Base-by-base conservation (phyloP, 2,888 invertebrate species). In the Sesamia inferens region DNA sequence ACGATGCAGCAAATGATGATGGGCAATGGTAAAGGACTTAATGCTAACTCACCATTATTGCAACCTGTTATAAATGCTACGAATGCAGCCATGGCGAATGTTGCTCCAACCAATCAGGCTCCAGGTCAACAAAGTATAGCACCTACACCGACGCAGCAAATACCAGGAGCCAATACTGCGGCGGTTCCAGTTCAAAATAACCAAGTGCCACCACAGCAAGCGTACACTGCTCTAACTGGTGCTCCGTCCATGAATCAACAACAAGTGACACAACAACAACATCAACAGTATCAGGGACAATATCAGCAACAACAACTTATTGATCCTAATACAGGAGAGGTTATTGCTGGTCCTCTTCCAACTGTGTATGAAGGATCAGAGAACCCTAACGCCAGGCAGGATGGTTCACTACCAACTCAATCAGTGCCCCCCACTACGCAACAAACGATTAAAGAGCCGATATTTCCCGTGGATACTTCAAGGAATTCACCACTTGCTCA, bases 1-100 rank as follows among this genome's bases (percentile, higher is more conserved):
- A 87, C 90, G 2, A 94, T 94, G 88, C 87, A 92, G 63, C 93
- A 92, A 72, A 78, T 94, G 71, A 91, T 95, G 91, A 88, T 87
- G 73, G 79, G 84, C 24, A 90, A 89, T 69, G 86, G 86, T 48
- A 67, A 73, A 69, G 78, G 71, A 54, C 58, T 76, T 2, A 78
- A 83, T 48, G 31, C 62, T 22, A 79, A 71, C 22, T 22, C 65
- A 24, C 70, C 81, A 73, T 44, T 79, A 54, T 75, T 86, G 81
- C 85, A 87, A 57, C 87, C 89, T 42, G 83, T 82, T 44, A 70
- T 85, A 48, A 78, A 83, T 71, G 85, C 87, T 48, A 76, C 85
- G 11, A 89, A 89, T 73, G 74, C 85, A 61, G 88, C 86, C n/a
- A 67, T 73, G n/a, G 70, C 83, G 8, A 81, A 67, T 68, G 16